These are phyloP conservation scores for Aldrovandia affinis DNA, from an alignment of 2,797 vertebrate species.

Conservation along the genomic window DNA sequence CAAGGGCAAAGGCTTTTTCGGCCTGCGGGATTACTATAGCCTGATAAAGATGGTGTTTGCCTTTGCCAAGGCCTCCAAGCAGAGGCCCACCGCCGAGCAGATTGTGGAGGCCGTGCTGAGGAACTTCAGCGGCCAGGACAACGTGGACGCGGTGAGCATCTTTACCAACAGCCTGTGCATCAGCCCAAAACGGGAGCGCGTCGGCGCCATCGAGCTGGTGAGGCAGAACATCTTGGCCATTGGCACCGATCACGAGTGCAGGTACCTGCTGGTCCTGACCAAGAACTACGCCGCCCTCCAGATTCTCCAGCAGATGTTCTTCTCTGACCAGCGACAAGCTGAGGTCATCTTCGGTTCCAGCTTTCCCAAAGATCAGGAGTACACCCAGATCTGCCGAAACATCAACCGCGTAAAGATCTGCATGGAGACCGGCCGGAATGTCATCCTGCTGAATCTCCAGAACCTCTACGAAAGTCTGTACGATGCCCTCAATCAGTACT, in stretches of 20 bases:
- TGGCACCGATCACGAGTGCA: slow-evolving; percentile 67
- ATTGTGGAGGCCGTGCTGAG: slow-evolving; percentile 66
- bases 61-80: slow-evolving; percentile 54
- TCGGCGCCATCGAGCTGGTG: slow-evolving; percentile 82
- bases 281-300: slow-evolving; percentile 79
- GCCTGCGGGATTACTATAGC: slow-evolving; percentile 80
- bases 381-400: slow-evolving; percentile 77
- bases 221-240: slow-evolving; percentile 78
- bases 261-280: slow-evolving; percentile 79
- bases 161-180: slow-evolving; percentile 69
- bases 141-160: slow-evolving; percentile 75
- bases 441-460: slow-evolving; percentile 79
- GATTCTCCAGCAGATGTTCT: slow-evolving; percentile 71
- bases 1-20: slow-evolving; percentile 69
- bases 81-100: slow-evolving; percentile 53
- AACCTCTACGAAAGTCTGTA: slow-evolving; percentile 83
- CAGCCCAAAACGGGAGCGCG: slow-evolving; percentile 62
- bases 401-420: slow-evolving; percentile 79
- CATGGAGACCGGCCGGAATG: slow-evolving; percentile 79
- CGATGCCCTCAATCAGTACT: slow-evolving; percentile 80
- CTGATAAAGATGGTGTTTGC: slow-evolving; percentile 78
- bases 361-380: slow-evolving; percentile 81
- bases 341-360: slow-evolving; percentile 81
- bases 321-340: slow-evolving; percentile 62
- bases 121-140: slow-evolving; percentile 82